Percentiles rank a stretch among this genome's conserved stretches.
Evolutionary conservation across 2,797 vertebrate genomes (phyloP).

Genomic region (Graptemys geographica): DNA sequence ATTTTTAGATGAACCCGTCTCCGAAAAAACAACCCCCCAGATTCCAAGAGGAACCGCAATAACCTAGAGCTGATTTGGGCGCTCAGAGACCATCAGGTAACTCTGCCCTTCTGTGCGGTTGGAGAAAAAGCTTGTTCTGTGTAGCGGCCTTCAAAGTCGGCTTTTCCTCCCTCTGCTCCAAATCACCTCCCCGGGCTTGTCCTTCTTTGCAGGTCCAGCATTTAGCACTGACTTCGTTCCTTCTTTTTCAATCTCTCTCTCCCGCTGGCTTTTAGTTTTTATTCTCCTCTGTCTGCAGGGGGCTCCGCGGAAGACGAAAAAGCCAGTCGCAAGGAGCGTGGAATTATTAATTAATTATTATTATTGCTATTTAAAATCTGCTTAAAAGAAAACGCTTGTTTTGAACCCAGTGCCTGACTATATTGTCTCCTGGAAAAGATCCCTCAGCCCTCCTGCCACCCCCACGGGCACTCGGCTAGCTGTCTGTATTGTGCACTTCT

Average conservation of each 20-base stretch:
- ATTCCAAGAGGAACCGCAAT: not conserved
- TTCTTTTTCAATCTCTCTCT: not conserved
- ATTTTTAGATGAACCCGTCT: not conserved
- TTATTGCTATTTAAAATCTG: not conserved
- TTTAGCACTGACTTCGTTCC: not conserved
- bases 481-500: no score
- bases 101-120: not conserved
- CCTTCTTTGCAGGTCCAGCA: not conserved
- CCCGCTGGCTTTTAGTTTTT: not conserved
- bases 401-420: not conserved
- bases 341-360: no score
- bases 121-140: fast-evolving
- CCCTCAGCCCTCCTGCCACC: no score
- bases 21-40: not conserved
- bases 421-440: no score
- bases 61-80: no score
- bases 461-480: not conserved
- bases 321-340: no score
- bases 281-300: not conserved
- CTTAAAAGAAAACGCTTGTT: not conserved
- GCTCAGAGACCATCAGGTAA: not conserved
- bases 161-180: not conserved
- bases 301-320: no score
- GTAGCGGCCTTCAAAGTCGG: no score
- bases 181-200: not conserved